Conservation (phyloP, 2,113 vertebrate genomes). For the Microtus montanus region DNA sequence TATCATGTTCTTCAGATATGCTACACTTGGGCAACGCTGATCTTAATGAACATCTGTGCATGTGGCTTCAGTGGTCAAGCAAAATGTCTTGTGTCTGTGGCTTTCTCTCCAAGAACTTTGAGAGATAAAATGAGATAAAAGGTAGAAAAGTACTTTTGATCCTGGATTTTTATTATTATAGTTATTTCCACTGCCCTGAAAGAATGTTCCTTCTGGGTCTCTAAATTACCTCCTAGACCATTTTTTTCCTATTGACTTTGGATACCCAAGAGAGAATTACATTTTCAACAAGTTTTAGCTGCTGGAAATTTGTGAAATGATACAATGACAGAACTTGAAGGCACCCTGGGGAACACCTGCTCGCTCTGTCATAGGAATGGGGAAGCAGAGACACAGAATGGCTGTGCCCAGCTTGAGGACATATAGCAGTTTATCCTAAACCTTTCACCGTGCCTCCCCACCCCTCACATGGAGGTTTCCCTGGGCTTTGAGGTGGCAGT, state of each 20-base stretch:
- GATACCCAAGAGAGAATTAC: conserved; percentile 60
- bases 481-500: not conserved
- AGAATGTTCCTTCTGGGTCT: conserved; percentile 65
- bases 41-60: not conserved
- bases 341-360: not conserved
- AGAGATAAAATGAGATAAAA: conserved; percentile 29
- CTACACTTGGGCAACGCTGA: not conserved
- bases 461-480: fast-evolving
- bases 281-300: conserved; percentile 60
- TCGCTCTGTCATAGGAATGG: not conserved
- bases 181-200: conserved; percentile 62
- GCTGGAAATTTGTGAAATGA: conserved; percentile 46
- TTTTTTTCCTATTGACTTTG: conserved; percentile 59
- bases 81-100: not conserved
- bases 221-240: conserved; percentile 53
- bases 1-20: not conserved
- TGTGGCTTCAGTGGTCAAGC: not conserved
- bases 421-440: not conserved
- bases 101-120: not conserved
- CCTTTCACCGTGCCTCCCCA: not conserved
- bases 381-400: not conserved
- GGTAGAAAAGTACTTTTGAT: conserved; percentile 38
- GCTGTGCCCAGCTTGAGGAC: not conserved
- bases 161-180: conserved; percentile 54
- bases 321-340: conserved; percentile 27